Evolutionary conservation across 2,888 invertebrate species (phyloP).

Genomic region (Muscina levida): DNA sequence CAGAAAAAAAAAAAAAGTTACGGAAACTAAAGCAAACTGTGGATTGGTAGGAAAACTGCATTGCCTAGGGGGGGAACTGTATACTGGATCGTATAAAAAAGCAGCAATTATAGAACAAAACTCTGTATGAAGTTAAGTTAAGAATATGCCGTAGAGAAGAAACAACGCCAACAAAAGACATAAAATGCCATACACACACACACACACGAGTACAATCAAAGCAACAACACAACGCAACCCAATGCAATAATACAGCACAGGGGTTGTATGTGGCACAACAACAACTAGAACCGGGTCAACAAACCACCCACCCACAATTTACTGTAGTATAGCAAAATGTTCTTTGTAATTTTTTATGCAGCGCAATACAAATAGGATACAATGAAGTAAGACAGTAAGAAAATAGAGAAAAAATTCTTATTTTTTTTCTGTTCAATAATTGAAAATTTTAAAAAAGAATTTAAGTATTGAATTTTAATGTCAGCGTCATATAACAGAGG

Average conservation of each 20-base stretch:
- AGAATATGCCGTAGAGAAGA: not conserved
- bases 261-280: not conserved
- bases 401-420: no score
- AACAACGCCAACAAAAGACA: not conserved
- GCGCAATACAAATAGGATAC: not conserved
- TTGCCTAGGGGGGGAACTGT: not conserved
- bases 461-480: no score
- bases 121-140: constrained; percentile 2
- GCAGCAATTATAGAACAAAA: constrained; percentile 16
- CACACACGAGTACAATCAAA: no score
- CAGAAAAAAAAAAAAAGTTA: not conserved
- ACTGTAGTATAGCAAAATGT: no score
- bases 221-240: no score
- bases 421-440: no score
- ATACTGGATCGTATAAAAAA: not conserved
- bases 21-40: no score
- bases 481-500: no score
- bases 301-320: constrained; percentile 58
- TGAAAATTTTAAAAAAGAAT: no score
- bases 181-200: not conserved
- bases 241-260: not conserved
- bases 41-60: constrained; percentile 5
- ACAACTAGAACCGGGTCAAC: constrained; percentile 47
- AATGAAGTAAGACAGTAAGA: no score
- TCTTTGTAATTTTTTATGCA: no score